Conservation (phyloP, 2,797 vertebrate genomes). For the Lateolabrax maculatus region DNA sequence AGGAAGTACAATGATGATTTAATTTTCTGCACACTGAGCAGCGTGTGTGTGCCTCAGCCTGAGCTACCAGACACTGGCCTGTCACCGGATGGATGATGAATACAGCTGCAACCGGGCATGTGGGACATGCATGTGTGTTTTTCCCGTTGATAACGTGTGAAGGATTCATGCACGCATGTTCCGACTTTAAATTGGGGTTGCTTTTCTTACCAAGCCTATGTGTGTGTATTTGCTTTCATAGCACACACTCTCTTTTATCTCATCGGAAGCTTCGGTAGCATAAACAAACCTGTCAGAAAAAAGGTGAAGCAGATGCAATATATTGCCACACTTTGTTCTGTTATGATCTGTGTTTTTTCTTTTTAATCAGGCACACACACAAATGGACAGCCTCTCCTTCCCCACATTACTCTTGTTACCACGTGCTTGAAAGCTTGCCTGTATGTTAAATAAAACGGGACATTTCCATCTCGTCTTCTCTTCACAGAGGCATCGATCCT, state of each 20-base stretch:
- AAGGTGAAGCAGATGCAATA: conserved; percentile 30
- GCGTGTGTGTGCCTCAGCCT: conserved; percentile 31
- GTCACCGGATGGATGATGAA: conserved; percentile 55
- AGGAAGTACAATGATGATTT: conserved; percentile 58
- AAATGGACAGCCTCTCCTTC: not conserved
- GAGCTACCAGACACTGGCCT: conserved; percentile 49
- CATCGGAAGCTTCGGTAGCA: conserved; percentile 1
- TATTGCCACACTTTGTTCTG: conserved; percentile 13
- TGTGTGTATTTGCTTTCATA: conserved; percentile 18
- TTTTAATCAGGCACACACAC: not conserved
- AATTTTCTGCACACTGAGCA: conserved; percentile 74
- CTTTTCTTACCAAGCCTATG: not conserved
- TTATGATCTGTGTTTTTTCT: conserved; percentile 9
- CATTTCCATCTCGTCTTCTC: conserved; percentile 9
- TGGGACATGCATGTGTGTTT: conserved; percentile 25
- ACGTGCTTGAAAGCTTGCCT: not conserved
- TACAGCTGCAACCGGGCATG: conserved; percentile 37
- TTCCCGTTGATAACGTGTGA: conserved; percentile 28
- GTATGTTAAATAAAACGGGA: not conserved
- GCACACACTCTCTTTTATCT: conserved; percentile 32
- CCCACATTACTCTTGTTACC: not conserved
- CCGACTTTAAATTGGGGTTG: conserved; percentile 20
- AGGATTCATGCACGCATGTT: conserved; percentile 18
- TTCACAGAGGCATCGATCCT: conserved; percentile 93
- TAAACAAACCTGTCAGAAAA: conserved; percentile 51